Base-by-base conservation (phyloP, 1,140 invertebrate species). In the Popillia japonica region DNA sequence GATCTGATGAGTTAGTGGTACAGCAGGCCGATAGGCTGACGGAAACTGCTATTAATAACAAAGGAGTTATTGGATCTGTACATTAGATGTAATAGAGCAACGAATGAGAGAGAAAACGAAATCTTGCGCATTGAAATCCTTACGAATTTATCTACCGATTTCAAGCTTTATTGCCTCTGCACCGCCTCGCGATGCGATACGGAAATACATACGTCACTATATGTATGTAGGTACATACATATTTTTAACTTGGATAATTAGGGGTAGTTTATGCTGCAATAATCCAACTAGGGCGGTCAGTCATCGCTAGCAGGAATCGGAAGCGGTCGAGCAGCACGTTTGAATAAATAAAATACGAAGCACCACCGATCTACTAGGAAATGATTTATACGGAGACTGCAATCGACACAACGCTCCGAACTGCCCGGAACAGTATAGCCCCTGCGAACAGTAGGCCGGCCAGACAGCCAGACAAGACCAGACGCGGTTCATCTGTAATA, bases 1-100 rank as follows among this genome's bases (percentile, higher is more conserved):
- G 81, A 83, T 82, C 82, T 83, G 82, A 83, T 82, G 80, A 80
- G 81, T 81, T 80, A 78, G 82, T 82, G 80, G 79, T 80, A 80
- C 78, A 79, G 78, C 72, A n/a, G 78, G 79, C 80, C 79, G 81
- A 82, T 82, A 83, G 81, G 81, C 81, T 83, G 81, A 82, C 81
- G 80, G 81, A 75, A 81, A 83, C 81, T 82, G 81, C 82, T 83
- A 83, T 83, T 83, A 83, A 83, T 83, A 83, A 83, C 82, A 83
- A 82, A 82, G 80, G 81, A 82, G 81, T 82, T 83, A 83, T 82
- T 83, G 82, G 82, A 82, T 83, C 82, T 83, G 82, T 83, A 83
- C 82, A 81, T 82, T 83, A 83, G 80, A 81, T 80, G 81, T 83
- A 83, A 82, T 82, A 83, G 81, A 83, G 80, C 78, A 82, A 81